Conservation (phyloP, 1,140 invertebrate genomes). For the Scaptomyza pallida region DNA sequence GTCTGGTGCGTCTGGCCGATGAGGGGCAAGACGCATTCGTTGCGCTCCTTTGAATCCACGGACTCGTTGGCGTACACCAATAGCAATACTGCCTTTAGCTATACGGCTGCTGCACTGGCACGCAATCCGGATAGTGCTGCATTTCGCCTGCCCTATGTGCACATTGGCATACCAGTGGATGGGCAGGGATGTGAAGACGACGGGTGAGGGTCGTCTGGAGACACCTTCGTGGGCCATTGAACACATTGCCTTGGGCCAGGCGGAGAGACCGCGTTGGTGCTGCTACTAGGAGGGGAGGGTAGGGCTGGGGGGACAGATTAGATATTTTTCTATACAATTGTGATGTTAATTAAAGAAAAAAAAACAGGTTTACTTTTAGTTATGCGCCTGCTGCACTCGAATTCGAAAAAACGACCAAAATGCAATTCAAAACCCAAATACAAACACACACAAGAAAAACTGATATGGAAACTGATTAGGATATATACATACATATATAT, state of each 20-base stretch:
- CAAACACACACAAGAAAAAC: neutral
- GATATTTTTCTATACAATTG: constrained; percentile 48
- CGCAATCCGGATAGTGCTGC: constrained; percentile 46
- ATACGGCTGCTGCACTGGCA: constrained; percentile 52
- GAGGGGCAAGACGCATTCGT: constrained; percentile 84
- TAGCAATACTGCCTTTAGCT: constrained; percentile 71
- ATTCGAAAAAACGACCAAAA: constrained; percentile 60
- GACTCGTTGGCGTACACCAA: constrained; percentile 83
- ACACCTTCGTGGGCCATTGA: constrained; percentile 85
- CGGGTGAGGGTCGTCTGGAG: constrained; percentile 85
- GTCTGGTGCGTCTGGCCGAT: constrained; percentile 85
- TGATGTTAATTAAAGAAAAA: constrained; percentile 71
- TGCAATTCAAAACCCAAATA: constrained; percentile 40
- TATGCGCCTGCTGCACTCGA: constrained; percentile 44
- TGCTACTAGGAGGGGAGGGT: constrained; percentile 85
- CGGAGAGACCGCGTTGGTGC: constrained; percentile 86
- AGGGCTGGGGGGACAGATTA: neutral
- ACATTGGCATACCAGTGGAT: constrained; percentile 81
- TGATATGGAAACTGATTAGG: no score
- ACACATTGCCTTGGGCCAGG: constrained; percentile 87
- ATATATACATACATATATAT: no score
- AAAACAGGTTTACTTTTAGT: constrained; percentile 67
- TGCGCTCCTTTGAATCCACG: constrained; percentile 85
- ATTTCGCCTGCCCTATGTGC: constrained; percentile 72
- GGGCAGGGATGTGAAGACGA: constrained; percentile 84